Evolutionary conservation across 2,113 vertebrate genomes (phyloP).

Genomic region (Sisor rabdophorus): DNA sequence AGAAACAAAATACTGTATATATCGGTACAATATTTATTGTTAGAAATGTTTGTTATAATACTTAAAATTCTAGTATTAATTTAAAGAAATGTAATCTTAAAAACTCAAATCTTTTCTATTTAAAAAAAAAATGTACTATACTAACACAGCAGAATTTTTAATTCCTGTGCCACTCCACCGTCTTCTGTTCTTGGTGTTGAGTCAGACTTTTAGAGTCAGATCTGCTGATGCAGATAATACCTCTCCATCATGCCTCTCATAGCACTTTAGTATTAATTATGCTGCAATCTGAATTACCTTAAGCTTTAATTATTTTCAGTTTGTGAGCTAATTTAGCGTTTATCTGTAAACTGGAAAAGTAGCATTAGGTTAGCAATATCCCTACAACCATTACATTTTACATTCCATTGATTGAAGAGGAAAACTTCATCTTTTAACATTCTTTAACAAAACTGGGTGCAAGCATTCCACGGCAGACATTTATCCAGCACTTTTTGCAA

Average conservation of each 20-base stretch:
- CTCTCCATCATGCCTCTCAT: constrained; percentile 31
- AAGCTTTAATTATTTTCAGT: constrained; percentile 48
- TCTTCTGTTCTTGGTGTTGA: constrained; percentile 25
- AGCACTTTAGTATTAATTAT: constrained; percentile 50
- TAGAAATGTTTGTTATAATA: too few relatives aligned
- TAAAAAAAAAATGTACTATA: background rate
- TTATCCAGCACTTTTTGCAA: background rate
- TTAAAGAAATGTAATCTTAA: background rate
- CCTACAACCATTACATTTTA: constrained; percentile 17
- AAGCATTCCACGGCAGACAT: background rate
- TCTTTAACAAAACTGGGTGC: background rate
- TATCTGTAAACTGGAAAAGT: constrained; percentile 23
- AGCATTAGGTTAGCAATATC: constrained; percentile 9
- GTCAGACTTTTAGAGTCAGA: constrained; percentile 37
- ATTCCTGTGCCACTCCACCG: background rate
- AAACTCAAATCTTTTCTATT: background rate
- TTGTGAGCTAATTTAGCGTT: constrained; percentile 45
- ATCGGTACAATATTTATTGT: background rate
- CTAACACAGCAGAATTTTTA: background rate
- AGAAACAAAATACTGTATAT: background rate
- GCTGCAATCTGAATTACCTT: constrained; percentile 44
- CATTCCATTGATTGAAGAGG: background rate
- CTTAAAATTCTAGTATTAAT: too few relatives aligned
- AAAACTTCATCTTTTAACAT: background rate
- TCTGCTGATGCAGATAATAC: constrained; percentile 47